phyloP scores from a whole-genome alignment of 1,140 invertebrate genomes.

The Teleogryllus occipitalis region DNA sequence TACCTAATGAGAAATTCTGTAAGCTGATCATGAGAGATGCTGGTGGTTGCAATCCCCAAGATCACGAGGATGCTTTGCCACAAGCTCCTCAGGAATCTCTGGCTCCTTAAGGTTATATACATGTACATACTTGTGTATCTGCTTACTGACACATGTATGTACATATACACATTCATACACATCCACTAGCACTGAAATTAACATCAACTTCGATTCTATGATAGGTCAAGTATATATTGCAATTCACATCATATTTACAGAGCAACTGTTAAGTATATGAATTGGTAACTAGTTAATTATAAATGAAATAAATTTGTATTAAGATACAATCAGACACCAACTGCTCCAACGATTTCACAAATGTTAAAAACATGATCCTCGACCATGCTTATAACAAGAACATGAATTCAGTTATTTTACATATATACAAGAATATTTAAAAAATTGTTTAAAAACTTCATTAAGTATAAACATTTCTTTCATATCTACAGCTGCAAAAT shows the following conservation, averaged over 20 bases:
- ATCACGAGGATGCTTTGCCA: neutral
- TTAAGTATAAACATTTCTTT: neutral
- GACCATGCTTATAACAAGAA: neutral
- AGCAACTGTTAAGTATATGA: neutral
- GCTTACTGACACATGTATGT: neutral
- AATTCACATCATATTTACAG: conserved; percentile 1
- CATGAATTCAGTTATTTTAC: neutral
- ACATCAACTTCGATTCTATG: neutral
- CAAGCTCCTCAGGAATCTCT: neutral
- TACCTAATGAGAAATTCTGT: neutral
- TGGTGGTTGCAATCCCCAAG: neutral
- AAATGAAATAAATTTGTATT: neutral
- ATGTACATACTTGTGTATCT: neutral
- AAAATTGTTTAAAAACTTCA: conserved; percentile 6
- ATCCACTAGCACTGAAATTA: conserved; percentile 4
- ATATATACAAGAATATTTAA: conserved; percentile 6
- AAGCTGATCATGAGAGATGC: neutral
- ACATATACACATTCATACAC: neutral
- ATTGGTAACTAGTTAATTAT: neutral
- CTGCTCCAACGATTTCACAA: neutral
- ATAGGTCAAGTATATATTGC: neutral
- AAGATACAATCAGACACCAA: conserved; percentile 1
- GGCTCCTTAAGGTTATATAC: neutral
- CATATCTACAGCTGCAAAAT: conserved; percentile 1
- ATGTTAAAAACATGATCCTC: neutral